phyloP scores from a whole-genome alignment of 2,888 invertebrate species.

The Apomyelois bistriatella region DNA sequence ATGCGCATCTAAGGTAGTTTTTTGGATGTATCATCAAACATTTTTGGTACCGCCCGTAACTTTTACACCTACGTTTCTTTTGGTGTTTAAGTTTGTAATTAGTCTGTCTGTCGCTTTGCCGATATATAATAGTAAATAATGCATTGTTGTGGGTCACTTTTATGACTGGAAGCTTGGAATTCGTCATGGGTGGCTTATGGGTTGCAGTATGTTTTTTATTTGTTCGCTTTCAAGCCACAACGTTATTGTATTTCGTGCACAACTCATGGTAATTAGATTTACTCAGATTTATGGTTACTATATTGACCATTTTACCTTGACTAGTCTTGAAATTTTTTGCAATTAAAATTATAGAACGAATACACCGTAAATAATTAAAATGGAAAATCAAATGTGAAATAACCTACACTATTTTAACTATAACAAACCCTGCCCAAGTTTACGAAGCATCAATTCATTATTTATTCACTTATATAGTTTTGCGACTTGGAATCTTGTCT shows the following conservation, averaged over 20 bases:
- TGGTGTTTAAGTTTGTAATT: slow-evolving; percentile 71
- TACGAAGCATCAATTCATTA: too few species aligned
- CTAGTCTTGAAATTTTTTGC: background rate
- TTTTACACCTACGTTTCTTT: slow-evolving; percentile 70
- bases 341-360: background rate
- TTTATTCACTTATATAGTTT: too few species aligned
- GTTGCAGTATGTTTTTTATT: slow-evolving; percentile 32
- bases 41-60: slow-evolving; percentile 48
- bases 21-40: slow-evolving; percentile 58
- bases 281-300: slow-evolving; percentile 1
- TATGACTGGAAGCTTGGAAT: slow-evolving; percentile 60
- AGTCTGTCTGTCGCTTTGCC: slow-evolving; percentile 68
- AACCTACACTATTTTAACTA: too few species aligned
- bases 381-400: too few species aligned
- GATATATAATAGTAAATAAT: slow-evolving; percentile 79
- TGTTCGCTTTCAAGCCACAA: slow-evolving; percentile 4
- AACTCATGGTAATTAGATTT: slow-evolving; percentile 7
- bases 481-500: too few species aligned
- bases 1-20: slow-evolving; percentile 51
- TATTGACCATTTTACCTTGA: background rate
- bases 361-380: background rate
- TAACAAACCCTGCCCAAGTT: too few species aligned
- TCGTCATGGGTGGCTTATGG: slow-evolving; percentile 73
- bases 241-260: background rate
- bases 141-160: slow-evolving; percentile 75